Base-by-base conservation (phyloP, 2,797 vertebrate genomes). In the Eulemur rubriventer region DNA sequence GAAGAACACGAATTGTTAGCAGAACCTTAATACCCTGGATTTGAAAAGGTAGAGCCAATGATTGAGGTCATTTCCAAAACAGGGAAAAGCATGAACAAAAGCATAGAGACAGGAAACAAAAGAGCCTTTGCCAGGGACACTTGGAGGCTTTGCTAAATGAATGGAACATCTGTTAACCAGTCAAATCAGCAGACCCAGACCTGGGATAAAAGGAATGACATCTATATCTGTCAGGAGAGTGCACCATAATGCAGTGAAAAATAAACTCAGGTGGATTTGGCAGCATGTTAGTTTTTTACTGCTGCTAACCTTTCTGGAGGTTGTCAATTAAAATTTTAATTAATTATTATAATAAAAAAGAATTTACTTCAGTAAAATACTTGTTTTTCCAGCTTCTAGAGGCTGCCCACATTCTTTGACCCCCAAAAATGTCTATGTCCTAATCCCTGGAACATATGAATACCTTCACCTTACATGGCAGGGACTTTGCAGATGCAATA, bases 71-170 rank as follows among this genome's bases (percentile, higher is more conserved):
- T 41, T 92, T 86, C 20, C n/a, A n/a, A 91, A 93, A 57, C 35
- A 61, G 7, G 38, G 73, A 79, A 90, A 55, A 89, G 30, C 12
- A 24, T 24, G 13, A 86, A 24, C 16, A 92, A 92, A 78, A 35
- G 14, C 52, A 43, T 26, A 70, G 7, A 95, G 30, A n/a, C 4
- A 69, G 7, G 3, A 75, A 57, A 80, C 4, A 63, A 92, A 81
- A 89, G 18, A 28, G 2, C 14, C n/a, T 18, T 7, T 11, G 16
- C 52, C 50, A 87, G 4, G 35, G 24, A 92, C 28, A 69, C 14
- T 85, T 13, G 8, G 35, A 69, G 38, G 33, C 16, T 63, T 46
- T 43, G 30, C 33, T 46, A 59, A 70, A 4, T 33, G 20, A 94
- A 78, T 7, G 9, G 9, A 26, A 35, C 13, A 24, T 50, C 13